These are phyloP conservation scores for Serranus cabrilla DNA, from an alignment of 2,797 vertebrate genomes.

Conservation along the genomic window DNA sequence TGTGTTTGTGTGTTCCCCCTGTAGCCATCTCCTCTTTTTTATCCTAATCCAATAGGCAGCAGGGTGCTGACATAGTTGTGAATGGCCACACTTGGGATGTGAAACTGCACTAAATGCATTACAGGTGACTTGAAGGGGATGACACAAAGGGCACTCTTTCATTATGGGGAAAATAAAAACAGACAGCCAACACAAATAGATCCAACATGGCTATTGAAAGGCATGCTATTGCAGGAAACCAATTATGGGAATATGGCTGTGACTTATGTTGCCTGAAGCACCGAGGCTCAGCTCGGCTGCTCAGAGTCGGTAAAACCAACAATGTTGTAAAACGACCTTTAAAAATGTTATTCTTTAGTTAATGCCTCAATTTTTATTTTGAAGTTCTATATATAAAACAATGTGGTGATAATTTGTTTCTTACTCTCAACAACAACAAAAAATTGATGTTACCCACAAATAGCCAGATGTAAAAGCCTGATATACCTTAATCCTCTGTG, in stretches of 20 bases:
- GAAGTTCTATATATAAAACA: neutral
- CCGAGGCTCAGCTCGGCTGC: neutral
- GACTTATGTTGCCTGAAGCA: constrained; percentile 26
- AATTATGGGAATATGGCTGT: constrained; percentile 26
- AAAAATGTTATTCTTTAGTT: neutral
- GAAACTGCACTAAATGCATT: constrained; percentile 77
- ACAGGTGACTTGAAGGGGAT: constrained; percentile 72
- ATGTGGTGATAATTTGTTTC: neutral
- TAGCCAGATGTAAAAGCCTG: neutral
- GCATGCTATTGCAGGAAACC: constrained; percentile 34
- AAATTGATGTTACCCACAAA: neutral
- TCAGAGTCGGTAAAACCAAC: constrained; percentile 21
- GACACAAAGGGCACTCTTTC: constrained; percentile 73
- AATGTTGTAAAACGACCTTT: neutral
- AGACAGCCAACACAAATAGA: constrained; percentile 29
- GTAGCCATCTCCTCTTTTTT: constrained; percentile 54
- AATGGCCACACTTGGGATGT: constrained; percentile 59
- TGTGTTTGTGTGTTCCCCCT: constrained; percentile 37
- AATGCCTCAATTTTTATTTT: neutral
- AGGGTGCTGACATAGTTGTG: constrained; percentile 62
- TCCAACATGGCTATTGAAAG: constrained; percentile 30
- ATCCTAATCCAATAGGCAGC: constrained; percentile 74
- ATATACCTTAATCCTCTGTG: neutral
- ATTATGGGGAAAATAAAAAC: constrained; percentile 67
- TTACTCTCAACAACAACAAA: neutral